Base-by-base conservation (phyloP, 1,140 invertebrate genomes). In the Hyposmocoma kahamanoa region DNA sequence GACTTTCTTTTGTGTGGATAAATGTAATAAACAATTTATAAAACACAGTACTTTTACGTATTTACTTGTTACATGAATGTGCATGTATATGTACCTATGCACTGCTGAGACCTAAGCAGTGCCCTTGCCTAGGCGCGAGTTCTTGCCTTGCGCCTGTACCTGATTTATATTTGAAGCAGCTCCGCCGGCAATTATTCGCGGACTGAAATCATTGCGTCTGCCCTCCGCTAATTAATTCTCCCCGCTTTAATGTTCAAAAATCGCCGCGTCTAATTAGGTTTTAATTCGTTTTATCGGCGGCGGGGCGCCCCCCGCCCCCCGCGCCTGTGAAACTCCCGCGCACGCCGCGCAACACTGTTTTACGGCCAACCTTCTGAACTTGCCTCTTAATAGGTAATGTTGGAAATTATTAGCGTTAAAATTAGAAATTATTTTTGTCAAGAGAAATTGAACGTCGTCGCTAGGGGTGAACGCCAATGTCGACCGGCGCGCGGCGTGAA, bases 241-340 rank as follows among this genome's bases (percentile, higher is more conserved):
- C 71, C 75, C 74, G 74, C 77, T 78, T 84, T 83, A 84, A 84
- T 84, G 81, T 78, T 81, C 79, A 84, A 84, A 84, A 84, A 84
- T 84, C 77, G 67, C 67, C 59, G 69, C 70, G 68, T 76, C 77
- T 83, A 84, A 84, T 84, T 83, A 84, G 79, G 81, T 80, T 84
- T 84, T 83, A 83, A 84, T 84, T 81, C 73, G 79, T 83, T 80
- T 80, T 80, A 84, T 81, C 80, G 70, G 71, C 64, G 65, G 72
- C 72, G 70, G 5, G 5, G 24, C 24, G 24, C 24, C 24, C 11
- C 11, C 5, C 11, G 24, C 5, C 50, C 52, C 53, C 21, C 22
- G 28, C 22, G 36, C 13, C 41, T 19, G n/a, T n/a, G n/a, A n/a
- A n/a, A 21, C 22, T 34, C 8, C 32, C 39, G 50, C 39, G 8